Evolutionary conservation across 2,888 invertebrate genomes (phyloP).

Genomic region (Villa cingulata): DNA sequence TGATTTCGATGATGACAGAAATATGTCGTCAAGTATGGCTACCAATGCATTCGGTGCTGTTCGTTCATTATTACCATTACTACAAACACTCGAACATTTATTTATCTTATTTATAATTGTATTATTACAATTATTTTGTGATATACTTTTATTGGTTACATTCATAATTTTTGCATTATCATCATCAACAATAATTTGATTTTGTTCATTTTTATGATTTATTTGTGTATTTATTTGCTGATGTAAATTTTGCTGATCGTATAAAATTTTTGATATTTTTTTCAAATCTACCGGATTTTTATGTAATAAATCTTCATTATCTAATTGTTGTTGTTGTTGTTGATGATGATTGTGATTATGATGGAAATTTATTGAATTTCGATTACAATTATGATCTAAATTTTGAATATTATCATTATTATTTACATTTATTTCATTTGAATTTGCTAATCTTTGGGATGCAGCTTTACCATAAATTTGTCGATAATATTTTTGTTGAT

Average conservation of each 20-base stretch:
- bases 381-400: neutral
- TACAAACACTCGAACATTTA: conserved; percentile 8
- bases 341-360: neutral
- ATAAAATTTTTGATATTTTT: neutral
- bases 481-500: conserved; percentile 64
- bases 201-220: neutral
- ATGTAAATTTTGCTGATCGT: neutral
- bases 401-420: neutral
- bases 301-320: neutral
- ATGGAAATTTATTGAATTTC: neutral
- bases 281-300: neutral
- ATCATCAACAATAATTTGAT: neutral
- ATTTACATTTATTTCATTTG: conserved; percentile 5
- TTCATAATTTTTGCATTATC: neutral
- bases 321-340: neutral
- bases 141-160: neutral
- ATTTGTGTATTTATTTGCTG: neutral
- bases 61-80: conserved; percentile 7
- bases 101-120: conserved; percentile 8
- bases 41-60: conserved; percentile 11
- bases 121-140: neutral
- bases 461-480: conserved; percentile 47
- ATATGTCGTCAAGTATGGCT: conserved; percentile 24
- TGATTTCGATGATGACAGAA: conserved; percentile 23
- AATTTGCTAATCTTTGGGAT: conserved; percentile 33